phyloP scores from a whole-genome alignment of 30 jellyfish, hydroid and myxozoan genomes.

The Haliclystus octoradiatus region DNA sequence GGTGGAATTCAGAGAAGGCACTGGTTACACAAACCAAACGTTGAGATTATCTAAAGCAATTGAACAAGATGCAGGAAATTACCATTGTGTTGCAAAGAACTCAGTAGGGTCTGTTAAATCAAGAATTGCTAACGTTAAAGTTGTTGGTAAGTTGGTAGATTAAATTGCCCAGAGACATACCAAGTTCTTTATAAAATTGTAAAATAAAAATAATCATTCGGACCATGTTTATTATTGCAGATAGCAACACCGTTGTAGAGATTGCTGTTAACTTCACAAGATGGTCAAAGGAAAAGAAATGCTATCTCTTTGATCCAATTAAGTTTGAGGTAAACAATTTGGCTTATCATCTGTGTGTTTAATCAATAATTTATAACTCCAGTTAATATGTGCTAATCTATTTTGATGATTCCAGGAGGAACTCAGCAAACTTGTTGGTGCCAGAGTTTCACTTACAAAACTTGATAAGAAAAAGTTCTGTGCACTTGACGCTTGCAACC shows the following conservation, averaged over 20 bases:
- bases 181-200: too few relatives aligned
- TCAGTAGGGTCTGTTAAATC: slow-evolving; percentile 36
- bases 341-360: too few relatives aligned
- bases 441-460: slow-evolving; percentile 32
- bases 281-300: slow-evolving; percentile 22
- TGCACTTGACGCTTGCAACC: slow-evolving; percentile 62
- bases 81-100: slow-evolving; percentile 36
- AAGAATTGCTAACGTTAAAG: slow-evolving; percentile 23
- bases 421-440: slow-evolving; percentile 6
- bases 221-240: neutral
- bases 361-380: neutral
- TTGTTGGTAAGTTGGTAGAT: slow-evolving; percentile 21
- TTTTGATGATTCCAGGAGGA: slow-evolving; percentile 1
- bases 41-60: slow-evolving; percentile 18
- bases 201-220: neutral
- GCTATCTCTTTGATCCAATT: slow-evolving; percentile 42
- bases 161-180: neutral
- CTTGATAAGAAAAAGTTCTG: slow-evolving; percentile 30
- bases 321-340: slow-evolving; percentile 45
- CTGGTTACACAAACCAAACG: slow-evolving; percentile 24
- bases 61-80: slow-evolving; percentile 35
- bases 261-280: slow-evolving; percentile 5
- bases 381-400: neutral
- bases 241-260: neutral
- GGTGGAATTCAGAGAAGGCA: slow-evolving; percentile 31